phyloP scores from a whole-genome alignment of 2,113 vertebrate species.

The Solenodon paradoxus region DNA sequence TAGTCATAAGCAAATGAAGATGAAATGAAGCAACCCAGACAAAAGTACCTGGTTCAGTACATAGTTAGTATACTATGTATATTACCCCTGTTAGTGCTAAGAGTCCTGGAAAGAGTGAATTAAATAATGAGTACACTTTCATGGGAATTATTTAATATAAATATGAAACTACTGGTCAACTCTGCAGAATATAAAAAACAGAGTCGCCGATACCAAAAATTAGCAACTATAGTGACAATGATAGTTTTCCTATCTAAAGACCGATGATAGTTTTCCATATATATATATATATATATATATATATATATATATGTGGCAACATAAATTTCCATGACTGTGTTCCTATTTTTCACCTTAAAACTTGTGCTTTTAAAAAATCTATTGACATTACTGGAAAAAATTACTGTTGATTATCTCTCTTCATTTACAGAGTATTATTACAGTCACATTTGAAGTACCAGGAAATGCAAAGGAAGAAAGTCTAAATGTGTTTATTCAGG shows the following conservation, averaged over 20 bases:
- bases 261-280: no score
- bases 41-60: background rate
- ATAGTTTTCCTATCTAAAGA: no score
- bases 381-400: background rate
- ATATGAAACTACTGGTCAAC: background rate
- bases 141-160: background rate
- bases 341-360: constrained; percentile 25
- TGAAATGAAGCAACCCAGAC: background rate
- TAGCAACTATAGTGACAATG: background rate
- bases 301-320: background rate
- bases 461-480: constrained; percentile 91
- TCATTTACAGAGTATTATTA: constrained; percentile 90
- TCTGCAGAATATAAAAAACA: background rate
- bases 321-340: background rate
- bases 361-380: background rate
- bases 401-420: constrained; percentile 20
- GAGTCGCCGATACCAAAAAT: background rate
- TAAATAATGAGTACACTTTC: background rate
- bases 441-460: constrained; percentile 92
- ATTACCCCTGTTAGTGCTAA: background rate
- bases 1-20: background rate
- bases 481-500: constrained; percentile 94
- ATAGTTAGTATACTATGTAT: background rate
- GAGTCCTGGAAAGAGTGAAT: background rate
- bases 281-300: no score